These are phyloP conservation scores for Vireo altiloquus DNA, from an alignment of 2,113 vertebrate species.

Conservation along the genomic window DNA sequence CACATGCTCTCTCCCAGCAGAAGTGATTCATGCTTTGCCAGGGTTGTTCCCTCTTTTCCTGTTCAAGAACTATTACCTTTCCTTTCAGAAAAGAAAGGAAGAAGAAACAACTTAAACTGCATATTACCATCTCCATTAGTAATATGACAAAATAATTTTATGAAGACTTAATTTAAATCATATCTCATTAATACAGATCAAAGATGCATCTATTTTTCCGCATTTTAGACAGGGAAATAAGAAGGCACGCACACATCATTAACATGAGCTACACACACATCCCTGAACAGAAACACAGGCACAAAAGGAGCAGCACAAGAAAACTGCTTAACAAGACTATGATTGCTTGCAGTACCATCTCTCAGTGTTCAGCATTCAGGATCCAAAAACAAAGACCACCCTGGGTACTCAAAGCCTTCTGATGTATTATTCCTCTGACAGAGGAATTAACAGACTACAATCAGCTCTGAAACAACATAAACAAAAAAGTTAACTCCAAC, in stretches of 20 bases:
- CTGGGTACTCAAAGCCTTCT: background rate
- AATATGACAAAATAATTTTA: background rate
- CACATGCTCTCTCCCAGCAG: background rate
- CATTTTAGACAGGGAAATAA: background rate
- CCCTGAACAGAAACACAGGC: background rate
- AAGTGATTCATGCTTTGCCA: background rate
- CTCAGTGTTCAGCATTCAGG: background rate
- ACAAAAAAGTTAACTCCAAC: background rate
- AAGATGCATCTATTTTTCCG: background rate
- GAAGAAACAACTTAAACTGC: background rate
- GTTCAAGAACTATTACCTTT: background rate
- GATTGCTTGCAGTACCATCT: background rate
- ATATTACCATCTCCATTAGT: background rate
- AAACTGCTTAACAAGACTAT: background rate
- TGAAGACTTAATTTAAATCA: background rate
- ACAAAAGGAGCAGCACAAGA: background rate
- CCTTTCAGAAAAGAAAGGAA: background rate
- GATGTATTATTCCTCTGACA: background rate
- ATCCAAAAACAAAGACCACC: background rate
- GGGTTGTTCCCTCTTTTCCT: background rate
- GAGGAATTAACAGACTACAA: background rate
- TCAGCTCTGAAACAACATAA: background rate
- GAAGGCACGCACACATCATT: background rate
- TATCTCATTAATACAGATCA: background rate
- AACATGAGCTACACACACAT: background rate